Base-by-base conservation (phyloP, 2,888 invertebrate species). In the Cephus pygmeus region DNA sequence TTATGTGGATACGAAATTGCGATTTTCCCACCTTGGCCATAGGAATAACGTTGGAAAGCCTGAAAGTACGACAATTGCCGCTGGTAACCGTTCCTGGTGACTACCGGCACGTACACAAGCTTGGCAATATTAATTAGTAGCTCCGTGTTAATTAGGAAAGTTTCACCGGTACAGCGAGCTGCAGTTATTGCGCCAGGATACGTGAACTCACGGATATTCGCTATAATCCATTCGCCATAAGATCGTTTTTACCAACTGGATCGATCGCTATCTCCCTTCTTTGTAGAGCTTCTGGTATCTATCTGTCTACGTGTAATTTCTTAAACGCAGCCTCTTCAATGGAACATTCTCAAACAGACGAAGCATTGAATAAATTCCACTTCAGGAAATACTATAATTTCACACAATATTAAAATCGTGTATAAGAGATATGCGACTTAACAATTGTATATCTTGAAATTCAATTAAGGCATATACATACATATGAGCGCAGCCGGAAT, bases 131-230 rank as follows among this genome's bases (percentile, higher is more conserved):
- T 85, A 87, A 87, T 86, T 84, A 87, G 85, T 83, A 79, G 79
- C 81, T 68, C 75, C 80, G 75, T 79, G 85, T 86, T 86, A 85
- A 87, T 86, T 87, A 84, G 84, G 77, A 82, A 86, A 85, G 84
- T 87, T 84, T 77, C 79, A 31, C 79, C 69, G 73, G 77, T 69
- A 81, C 74, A 77, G 76, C 81, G 77, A 80, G 78, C 73, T 33
- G 71, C 31, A 71, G 71, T 71, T 34, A 71, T 71, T 71, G 71
- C 34, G 11, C 12, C 23, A 30, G 71, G 23, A 33, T 56, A 56
- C 71, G 68, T 75, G 73, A 82, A 79, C 77, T 81, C 80, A 73
- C 74, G 76, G 75, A 34, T 76, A 69, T 69, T 73, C 76, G 31
- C 80, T 80, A 77, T 69, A 79, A 78, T 79, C 84, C 77, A 76